Evolutionary conservation across 2,888 invertebrate species (phyloP), one percentile per base, ranked within the genome.

Genomic region (Crioceris asparagi): DNA sequence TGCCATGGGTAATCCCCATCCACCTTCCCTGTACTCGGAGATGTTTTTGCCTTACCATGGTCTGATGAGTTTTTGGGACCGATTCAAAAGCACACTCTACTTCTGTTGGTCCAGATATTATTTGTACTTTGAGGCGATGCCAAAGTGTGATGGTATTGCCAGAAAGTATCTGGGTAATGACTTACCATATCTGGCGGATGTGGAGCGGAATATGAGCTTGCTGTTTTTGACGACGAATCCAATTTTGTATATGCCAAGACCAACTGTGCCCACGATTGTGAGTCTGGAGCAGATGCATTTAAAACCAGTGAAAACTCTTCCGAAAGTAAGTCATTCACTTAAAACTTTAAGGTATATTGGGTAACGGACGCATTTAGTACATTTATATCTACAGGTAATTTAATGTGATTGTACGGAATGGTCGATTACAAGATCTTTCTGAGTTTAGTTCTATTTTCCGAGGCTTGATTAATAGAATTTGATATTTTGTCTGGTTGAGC

Each of bases 41-140:
- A 49, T 55, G 45, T 47, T 54, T 36, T 37, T 58, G 16, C 49
- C 47, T 14, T 53, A 52, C 30, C 43, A 54, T 21, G 53, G 54
- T 23, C 37, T 42, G 3, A 47, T 70, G 40, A 68, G 58, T 11
- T 53, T 65, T 23, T 67, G 66, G 21, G 61, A 66, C 43, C 44
- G 59, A 32, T 34, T 56, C 3, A 48, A 47, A 35, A 57, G 53
- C 36, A 49, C 49, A 3, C 35, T 50, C 3, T 57, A 55, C 38
- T 49, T 51, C 23, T 12, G 59, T n/a, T 54, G 52, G 49, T 37
- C 15, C 17, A 30, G 30, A 17, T 30, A 30, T 16, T 15, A 17
- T 16, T 16, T 30, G 11, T 30, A 8, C 10, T 55, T 50, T 29
- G 36, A 46, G 2, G 49, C 56, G 2, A 42, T 54, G 32, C 54